A percentile compares a stretch with the other conserved stretches of the same genome.
Conservation (phyloP, 2,113 vertebrate species). For the Thamnaconus septentrionalis region DNA sequence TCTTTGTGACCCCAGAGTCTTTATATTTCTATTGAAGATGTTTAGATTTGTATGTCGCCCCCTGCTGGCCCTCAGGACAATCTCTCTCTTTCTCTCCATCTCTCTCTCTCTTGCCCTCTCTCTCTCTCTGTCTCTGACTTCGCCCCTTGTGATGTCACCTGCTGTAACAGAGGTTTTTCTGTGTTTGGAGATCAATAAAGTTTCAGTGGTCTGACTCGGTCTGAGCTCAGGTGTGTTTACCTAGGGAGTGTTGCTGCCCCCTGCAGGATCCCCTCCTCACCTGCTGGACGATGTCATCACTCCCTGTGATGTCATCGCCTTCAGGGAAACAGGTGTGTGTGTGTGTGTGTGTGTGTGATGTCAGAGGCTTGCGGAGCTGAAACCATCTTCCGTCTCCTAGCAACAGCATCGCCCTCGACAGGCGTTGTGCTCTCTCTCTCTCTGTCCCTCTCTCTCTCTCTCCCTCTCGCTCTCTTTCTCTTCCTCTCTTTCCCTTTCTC, state of each 20-base stretch:
- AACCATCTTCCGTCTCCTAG: slow-evolving; percentile 25
- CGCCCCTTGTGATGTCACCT: slow-evolving; percentile 8
- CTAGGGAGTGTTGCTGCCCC: no score
- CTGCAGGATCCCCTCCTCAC: no score
- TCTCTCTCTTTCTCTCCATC: neutral
- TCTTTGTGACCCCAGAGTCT: slow-evolving; percentile 12
- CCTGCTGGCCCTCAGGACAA: slow-evolving; percentile 11
- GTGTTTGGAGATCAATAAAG: slow-evolving; percentile 51
- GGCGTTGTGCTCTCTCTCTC: neutral
- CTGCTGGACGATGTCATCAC: no score
- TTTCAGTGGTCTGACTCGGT: slow-evolving; percentile 13
- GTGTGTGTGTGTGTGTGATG: no score
- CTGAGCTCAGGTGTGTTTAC: no score
- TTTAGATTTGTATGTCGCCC: slow-evolving; percentile 35
- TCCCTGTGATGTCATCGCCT: no score
- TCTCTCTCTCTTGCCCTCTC: no score
- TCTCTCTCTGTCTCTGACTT: slow-evolving; percentile 1
- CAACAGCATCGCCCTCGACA: slow-evolving; percentile 37
- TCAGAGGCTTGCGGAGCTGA: no score
- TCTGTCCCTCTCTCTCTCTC: no score
- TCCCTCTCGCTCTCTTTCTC: no score
- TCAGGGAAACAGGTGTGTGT: no score
- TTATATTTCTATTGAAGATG: slow-evolving; percentile 26
- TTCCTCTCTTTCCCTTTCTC: no score
- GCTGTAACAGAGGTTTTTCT: slow-evolving; percentile 16